These are phyloP conservation scores for Heptranchias perlo DNA, from an alignment of 2,113 vertebrate species.

Conservation along the genomic window DNA sequence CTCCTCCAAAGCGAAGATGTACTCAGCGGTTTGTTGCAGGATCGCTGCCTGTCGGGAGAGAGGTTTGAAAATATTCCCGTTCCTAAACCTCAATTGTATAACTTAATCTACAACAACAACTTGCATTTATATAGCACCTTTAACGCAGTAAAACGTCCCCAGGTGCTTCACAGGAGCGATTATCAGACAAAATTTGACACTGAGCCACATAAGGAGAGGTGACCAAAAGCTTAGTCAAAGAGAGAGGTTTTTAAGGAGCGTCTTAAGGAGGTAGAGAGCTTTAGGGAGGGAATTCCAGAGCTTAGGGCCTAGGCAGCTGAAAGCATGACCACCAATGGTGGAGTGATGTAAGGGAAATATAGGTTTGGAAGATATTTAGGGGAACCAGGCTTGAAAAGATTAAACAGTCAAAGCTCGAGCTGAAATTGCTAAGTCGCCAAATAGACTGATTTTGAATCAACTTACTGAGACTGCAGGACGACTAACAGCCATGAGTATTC, in stretches of 20 bases:
- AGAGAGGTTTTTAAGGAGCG: background rate
- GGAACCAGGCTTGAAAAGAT: too few species aligned
- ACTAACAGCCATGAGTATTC: too few species aligned
- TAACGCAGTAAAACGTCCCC: background rate
- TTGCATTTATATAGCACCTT: background rate
- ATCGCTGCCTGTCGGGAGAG: constrained; percentile 77
- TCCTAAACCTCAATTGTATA: background rate
- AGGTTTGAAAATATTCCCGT: background rate
- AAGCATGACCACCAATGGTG: too few species aligned
- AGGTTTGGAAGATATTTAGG: too few species aligned
- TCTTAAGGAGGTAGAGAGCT: background rate
- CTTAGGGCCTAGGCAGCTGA: too few species aligned
- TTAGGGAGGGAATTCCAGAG: too few species aligned
- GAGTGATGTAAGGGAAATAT: too few species aligned
- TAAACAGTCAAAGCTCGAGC: too few species aligned
- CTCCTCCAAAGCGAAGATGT: constrained; percentile 96
- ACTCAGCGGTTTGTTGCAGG: constrained; percentile 92
- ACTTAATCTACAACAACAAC: accelerated
- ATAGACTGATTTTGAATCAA: too few species aligned
- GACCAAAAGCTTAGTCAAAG: background rate
- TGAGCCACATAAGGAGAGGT: too few species aligned
- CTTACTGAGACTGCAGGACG: background rate
- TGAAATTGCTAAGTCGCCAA: too few species aligned
- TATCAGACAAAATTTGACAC: too few species aligned
- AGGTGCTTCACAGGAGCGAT: background rate